Base-by-base conservation (phyloP, 2,888 invertebrate genomes). In the Lasioglossum malachurum region DNA sequence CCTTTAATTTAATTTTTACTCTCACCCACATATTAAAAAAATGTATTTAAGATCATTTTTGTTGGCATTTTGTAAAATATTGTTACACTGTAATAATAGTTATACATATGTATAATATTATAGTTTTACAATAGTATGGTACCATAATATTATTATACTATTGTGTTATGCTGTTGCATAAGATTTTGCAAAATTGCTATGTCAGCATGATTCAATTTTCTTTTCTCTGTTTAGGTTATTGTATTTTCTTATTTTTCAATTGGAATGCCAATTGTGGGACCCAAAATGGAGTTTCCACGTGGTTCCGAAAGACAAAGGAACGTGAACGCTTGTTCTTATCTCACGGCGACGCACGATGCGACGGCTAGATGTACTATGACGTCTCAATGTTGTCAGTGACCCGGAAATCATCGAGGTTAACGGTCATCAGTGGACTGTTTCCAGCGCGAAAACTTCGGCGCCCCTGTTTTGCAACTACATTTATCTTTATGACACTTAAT, bases 331-430 rank as follows among this genome's bases (percentile, higher is more conserved):
- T 60, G 3, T 60, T 60, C 60, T 60, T 60, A 60, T 60, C 60
- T 60, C 60, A 60, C 27, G 5, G 60, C 53, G 53, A n/a, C 60
- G 27, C n/a, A 27, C 53, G 53, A 53, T 27, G 60, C 53, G 53
- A 53, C 60, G 27, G 60, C 60, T 60, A 60, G 60, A 60, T 27
- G 60, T 60, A 14, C 60, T 27, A n/a, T 60, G 60, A 60, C 60
- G 60, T 31, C 27, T 60, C 60, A 60, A 60, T 67, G 23, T 82
- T 84, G 85, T 77, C 81, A 81, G 81, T 87, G 84, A 82, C 83
- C 79, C 89, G 84, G 84, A 88, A 88, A 87, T 80, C 69, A 84
- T 82, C 71, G 83, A 83, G 86, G 83, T 88, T 86, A 88, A 80
- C 88, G 82, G 88, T 89, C 86, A 82, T 81, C 83, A 64, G 16